A percentile compares a stretch with the other conserved stretches of the same genome.
phyloP scores from a whole-genome alignment of 2,888 invertebrate species.

The Chymomyza fuscimana region DNA sequence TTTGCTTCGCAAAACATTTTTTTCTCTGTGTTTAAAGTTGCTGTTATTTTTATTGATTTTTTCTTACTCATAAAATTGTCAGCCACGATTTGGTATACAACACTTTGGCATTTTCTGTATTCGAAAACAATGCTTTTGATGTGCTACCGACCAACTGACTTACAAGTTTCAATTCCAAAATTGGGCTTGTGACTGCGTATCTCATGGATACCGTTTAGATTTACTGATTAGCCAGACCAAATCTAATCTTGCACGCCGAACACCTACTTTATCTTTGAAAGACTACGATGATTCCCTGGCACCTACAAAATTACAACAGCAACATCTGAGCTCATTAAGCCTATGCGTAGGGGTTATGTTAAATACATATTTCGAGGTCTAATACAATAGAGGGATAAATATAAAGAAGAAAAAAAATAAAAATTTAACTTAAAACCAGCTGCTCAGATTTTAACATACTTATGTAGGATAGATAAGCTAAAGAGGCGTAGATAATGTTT shows the following conservation, averaged over 20 bases:
- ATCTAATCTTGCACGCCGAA: slow-evolving; percentile 70
- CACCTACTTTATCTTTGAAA: slow-evolving; percentile 49
- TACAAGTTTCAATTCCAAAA: not conserved
- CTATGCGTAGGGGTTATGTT: slow-evolving; percentile 54
- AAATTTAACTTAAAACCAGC: slow-evolving; percentile 12
- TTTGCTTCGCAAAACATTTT: not conserved
- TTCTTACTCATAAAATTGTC: not conserved
- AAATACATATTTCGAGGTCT: slow-evolving; percentile 23
- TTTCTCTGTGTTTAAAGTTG: not conserved
- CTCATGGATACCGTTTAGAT: slow-evolving; percentile 33
- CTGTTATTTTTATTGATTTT: slow-evolving; percentile 9
- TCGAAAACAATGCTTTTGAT: slow-evolving; percentile 4
- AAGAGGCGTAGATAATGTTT: slow-evolving; percentile 69
- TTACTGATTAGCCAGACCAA: slow-evolving; percentile 57
- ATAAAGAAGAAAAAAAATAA: slow-evolving; percentile 9
- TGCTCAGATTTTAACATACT: slow-evolving; percentile 38
- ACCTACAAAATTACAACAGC: slow-evolving; percentile 15
- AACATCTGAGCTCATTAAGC: slow-evolving; percentile 41
- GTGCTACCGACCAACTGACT: not conserved
- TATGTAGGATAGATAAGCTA: slow-evolving; percentile 64
- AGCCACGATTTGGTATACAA: slow-evolving; percentile 27
- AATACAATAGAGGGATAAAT: slow-evolving; percentile 1
- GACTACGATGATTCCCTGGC: not conserved
- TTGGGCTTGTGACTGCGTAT: not conserved
- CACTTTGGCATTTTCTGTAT: slow-evolving; percentile 6